Evolutionary conservation across 2,888 invertebrate species (phyloP).

Genomic region (Lasiommata megera): DNA sequence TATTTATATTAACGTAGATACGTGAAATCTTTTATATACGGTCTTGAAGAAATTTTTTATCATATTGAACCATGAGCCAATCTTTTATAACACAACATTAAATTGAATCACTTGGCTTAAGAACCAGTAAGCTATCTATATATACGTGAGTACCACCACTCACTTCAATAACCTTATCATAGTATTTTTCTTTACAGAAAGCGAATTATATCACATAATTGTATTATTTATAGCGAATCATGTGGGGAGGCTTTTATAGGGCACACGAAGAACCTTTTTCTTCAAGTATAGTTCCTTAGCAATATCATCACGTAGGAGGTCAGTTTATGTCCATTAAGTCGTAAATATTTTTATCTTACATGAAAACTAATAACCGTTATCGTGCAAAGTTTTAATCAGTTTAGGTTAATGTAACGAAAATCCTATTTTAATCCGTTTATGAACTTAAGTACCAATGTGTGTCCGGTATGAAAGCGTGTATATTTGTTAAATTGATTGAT

Average conservation of each 20-base stretch:
- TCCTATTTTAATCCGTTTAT: not conserved
- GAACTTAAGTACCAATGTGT: not conserved
- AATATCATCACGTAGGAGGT: conserved; percentile 1
- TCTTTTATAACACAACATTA: too few species aligned
- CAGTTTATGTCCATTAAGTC: conserved; percentile 4
- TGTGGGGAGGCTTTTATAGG: not conserved
- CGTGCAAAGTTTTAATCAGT: conserved; percentile 3
- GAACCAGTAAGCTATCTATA: too few species aligned
- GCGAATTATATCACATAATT: not conserved
- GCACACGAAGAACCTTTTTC: conserved; percentile 2
- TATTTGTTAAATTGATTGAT: too few species aligned
- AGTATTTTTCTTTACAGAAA: not conserved
- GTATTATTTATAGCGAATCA: not conserved
- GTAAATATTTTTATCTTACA: conserved; percentile 11
- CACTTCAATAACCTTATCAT: too few species aligned
- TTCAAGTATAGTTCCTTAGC: not conserved
- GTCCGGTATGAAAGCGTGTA: too few species aligned
- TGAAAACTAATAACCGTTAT: not conserved
- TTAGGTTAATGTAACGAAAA: conserved; percentile 4
- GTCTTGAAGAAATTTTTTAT: too few species aligned
- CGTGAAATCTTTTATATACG: too few species aligned
- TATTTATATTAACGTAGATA: too few species aligned
- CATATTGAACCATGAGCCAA: too few species aligned
- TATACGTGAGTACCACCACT: too few species aligned
- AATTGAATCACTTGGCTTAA: too few species aligned